Conservation (phyloP, 2,888 invertebrate species). For the Cactoblastis cactorum region DNA sequence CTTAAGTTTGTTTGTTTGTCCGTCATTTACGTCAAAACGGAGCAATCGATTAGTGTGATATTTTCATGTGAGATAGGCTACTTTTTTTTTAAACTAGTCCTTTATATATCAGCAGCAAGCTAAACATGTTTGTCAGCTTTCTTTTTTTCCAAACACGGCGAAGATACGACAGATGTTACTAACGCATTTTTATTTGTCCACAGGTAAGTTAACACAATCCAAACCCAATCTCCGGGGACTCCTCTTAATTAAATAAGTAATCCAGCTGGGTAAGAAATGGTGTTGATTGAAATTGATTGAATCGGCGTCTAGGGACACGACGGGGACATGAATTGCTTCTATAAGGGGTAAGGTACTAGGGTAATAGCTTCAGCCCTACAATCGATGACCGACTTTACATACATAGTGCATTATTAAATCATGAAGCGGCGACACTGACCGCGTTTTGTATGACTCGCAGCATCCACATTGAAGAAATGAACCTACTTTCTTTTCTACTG, state of each 20-base stretch:
- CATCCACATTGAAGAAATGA: slow-evolving; percentile 63
- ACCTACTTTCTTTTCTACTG: slow-evolving; percentile 71
- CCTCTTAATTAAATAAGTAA: neutral
- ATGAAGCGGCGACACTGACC: slow-evolving; percentile 52
- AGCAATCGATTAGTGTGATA: too few species aligned
- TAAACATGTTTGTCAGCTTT: slow-evolving; percentile 24
- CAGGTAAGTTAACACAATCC: slow-evolving; percentile 36
- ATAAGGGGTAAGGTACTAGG: neutral
- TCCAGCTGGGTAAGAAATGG: slow-evolving; percentile 5
- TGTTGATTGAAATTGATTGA: slow-evolving; percentile 12
- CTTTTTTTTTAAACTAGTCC: too few species aligned
- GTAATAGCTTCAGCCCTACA: slow-evolving; percentile 8
- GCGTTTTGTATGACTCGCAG: slow-evolving; percentile 52
- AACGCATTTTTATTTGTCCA: slow-evolving; percentile 27
- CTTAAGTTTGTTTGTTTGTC: too few species aligned
- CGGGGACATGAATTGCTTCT: neutral
- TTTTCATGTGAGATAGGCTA: too few species aligned
- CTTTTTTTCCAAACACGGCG: slow-evolving; percentile 21
- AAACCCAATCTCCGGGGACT: slow-evolving; percentile 11
- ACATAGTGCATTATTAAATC: slow-evolving; percentile 39
- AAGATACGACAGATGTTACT: too few species aligned
- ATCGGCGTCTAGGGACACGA: neutral
- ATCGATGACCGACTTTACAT: slow-evolving; percentile 23
- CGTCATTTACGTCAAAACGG: too few species aligned
- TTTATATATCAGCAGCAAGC: neutral